Evolutionary conservation across 2,113 vertebrate species (phyloP), one percentile per base, ranked within the genome.

Genomic region (Heterotilapia buettikoferi): DNA sequence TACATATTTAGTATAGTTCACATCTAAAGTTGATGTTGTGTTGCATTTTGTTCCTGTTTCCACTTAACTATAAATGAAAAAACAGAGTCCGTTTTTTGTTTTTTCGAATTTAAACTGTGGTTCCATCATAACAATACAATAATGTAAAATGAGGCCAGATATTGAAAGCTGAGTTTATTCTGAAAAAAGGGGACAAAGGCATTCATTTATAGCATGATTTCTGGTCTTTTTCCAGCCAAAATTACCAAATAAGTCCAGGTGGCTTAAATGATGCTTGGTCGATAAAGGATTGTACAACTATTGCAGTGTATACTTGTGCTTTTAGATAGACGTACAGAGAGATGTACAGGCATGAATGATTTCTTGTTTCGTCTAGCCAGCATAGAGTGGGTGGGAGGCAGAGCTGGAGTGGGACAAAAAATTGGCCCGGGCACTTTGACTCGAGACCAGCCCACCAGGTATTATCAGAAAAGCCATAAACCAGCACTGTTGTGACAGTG

Each of bases 171-270:
- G 54, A 26, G 2, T 56, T 56, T 56, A 26, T 56, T 26, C 54
- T 57, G 21, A 57, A 57, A 26, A 24, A 57, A 57, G 12, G 6
- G 54, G 54, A 1, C 54, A 57, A 57, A 26, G 2, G 0, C 1
- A 57, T 26, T 26, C 1, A 0, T 57, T 57, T 57, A 57, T 57
- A 56, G 0, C 0, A 57, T 57, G 21, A 56, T 56, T 56, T 56
- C 54, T 56, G 6, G 54, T 56, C 54, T 56, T 56, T 56, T 56
- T 56, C 12, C 54, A 5, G 54, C 54, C 2, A 2, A 56, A 13
- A 56, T 56, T 7, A 56, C 12, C 21, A 56, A 14, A 56, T 56
- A 56, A 26, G 4, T 56, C 54, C 21, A 57, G 21, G 21, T 26
- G 54, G 21, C 54, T 14, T 26, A 57, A 26, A 57, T 57, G 21